phyloP scores from a whole-genome alignment of 2,113 vertebrate species.

The Leptobrachium leishanense region DNA sequence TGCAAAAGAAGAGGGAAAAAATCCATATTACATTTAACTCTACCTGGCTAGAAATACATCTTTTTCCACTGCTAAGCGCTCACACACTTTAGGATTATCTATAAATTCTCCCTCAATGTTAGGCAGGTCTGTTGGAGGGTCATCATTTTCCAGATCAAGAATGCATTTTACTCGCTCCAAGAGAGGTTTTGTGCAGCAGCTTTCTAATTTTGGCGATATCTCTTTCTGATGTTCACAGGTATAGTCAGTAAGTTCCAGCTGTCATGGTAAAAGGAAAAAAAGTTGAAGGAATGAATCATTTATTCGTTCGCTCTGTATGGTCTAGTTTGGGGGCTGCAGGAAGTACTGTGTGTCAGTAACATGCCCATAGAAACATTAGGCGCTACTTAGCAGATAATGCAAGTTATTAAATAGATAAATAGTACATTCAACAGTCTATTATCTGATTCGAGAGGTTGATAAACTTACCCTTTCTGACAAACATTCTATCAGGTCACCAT shows the following conservation, averaged over 20 bases:
- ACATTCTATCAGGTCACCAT: too few species aligned
- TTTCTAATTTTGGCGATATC: slow-evolving; percentile 58
- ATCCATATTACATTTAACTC: neutral
- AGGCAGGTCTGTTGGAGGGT: slow-evolving; percentile 56
- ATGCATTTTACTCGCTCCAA: slow-evolving; percentile 61
- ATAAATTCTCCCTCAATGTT: slow-evolving; percentile 55
- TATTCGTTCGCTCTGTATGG: too few species aligned
- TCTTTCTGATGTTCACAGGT: slow-evolving; percentile 55
- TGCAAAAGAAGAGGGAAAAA: too few species aligned
- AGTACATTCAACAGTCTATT: too few species aligned
- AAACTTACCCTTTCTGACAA: too few species aligned
- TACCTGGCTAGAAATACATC: slow-evolving; percentile 63
- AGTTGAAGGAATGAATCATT: too few species aligned
- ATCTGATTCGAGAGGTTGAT: too few species aligned
- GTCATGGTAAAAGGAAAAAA: slow-evolving; percentile 4
- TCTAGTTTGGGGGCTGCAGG: too few species aligned
- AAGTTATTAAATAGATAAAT: too few species aligned
- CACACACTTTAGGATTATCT: slow-evolving; percentile 55
- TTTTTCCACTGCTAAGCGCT: slow-evolving; percentile 56
- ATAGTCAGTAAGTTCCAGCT: slow-evolving; percentile 57
- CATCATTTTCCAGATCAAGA: slow-evolving; percentile 52
- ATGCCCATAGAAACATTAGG: too few species aligned
- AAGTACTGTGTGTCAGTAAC: too few species aligned
- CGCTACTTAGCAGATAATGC: too few species aligned
- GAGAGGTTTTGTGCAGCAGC: slow-evolving; percentile 60